Percentiles rank a stretch among this genome's conserved stretches.
Conservation (phyloP, 2,797 vertebrate genomes). For the Schizopygopsis malacanthus region DNA sequence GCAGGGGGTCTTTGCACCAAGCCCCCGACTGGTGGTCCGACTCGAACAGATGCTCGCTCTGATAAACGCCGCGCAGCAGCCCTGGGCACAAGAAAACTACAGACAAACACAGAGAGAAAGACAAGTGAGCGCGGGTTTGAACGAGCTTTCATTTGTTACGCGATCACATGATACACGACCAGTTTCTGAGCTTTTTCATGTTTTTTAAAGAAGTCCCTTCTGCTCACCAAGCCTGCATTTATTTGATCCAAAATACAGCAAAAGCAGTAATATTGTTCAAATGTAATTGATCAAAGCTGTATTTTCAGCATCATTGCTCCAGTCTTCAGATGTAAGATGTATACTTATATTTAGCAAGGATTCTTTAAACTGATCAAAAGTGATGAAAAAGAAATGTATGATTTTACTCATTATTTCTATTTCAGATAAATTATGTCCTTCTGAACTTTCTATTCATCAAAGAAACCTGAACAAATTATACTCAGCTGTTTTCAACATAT, state of each 20-base stretch:
- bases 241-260: neutral
- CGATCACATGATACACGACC: neutral
- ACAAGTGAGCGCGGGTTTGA: neutral
- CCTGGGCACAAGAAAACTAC: conserved; percentile 99
- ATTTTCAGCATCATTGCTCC: too few species aligned
- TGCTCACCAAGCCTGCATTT: neutral
- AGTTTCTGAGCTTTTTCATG: neutral
- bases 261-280: neutral
- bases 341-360: too few species aligned
- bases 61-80: conserved; percentile 95
- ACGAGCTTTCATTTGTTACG: neutral
- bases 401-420: too few species aligned
- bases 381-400: too few species aligned
- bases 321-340: too few species aligned
- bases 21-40: conserved; percentile 98
- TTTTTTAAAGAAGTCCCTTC: neutral
- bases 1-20: conserved; percentile 99
- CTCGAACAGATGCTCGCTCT: conserved; percentile 98
- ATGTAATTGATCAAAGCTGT: too few species aligned
- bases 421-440: too few species aligned
- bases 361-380: too few species aligned
- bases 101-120: conserved; percentile 30
- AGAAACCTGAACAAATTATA: too few species aligned
- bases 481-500: too few species aligned
- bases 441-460: too few species aligned